Conservation (phyloP, 2,113 vertebrate species). For the Rhinichthys klamathensis region DNA sequence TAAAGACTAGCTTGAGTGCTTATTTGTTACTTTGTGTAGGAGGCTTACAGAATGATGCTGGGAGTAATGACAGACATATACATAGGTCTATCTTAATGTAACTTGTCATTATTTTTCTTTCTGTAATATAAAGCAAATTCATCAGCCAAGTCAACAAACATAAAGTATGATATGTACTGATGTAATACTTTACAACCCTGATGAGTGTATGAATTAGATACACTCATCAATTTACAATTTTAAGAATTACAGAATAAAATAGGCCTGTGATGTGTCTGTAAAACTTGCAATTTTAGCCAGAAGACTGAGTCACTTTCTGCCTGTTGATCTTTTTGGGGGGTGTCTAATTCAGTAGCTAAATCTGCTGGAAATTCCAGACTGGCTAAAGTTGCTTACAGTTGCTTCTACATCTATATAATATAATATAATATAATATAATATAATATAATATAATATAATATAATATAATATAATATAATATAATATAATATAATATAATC, state of each 20-base stretch:
- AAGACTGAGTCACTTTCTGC: not conserved
- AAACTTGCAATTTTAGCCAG: not conserved
- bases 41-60: not conserved
- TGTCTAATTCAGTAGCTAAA: not conserved
- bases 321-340: not conserved
- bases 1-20: not conserved
- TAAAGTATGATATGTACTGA: not conserved
- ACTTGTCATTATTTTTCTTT: not conserved
- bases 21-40: constrained; percentile 21
- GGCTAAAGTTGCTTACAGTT: too few relatives aligned
- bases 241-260: not conserved
- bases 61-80: not conserved
- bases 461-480: not conserved
- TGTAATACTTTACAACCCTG: not conserved
- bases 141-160: not conserved
- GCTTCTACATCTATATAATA: not conserved
- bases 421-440: not conserved
- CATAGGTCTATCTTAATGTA: not conserved
- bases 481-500: not conserved
- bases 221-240: not conserved
- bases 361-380: not conserved
- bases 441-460: not conserved
- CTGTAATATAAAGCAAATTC: constrained; percentile 9
- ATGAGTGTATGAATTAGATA: not conserved
- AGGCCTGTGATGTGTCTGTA: not conserved